phyloP scores from a whole-genome alignment of 2,797 vertebrate species.

The Falco berigora region DNA sequence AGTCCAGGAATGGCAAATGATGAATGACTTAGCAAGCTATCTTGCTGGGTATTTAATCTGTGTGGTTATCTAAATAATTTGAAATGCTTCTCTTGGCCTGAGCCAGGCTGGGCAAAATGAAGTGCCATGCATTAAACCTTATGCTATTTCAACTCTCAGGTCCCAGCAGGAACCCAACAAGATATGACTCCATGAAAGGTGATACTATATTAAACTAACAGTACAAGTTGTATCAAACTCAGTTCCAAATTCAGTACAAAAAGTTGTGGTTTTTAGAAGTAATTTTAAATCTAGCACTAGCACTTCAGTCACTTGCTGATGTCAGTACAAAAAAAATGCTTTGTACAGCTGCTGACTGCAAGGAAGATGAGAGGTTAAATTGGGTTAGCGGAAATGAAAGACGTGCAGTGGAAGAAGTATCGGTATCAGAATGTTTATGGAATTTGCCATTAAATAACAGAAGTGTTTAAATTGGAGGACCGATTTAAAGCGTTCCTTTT shows the following conservation, averaged over 20 bases:
- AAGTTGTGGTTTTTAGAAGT: neutral
- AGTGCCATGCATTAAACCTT: slow-evolving; percentile 39
- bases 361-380: slow-evolving; percentile 58
- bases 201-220: slow-evolving; percentile 52
- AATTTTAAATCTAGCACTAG: slow-evolving; percentile 17
- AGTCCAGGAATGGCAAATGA: slow-evolving; percentile 59
- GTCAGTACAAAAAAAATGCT: slow-evolving; percentile 23
- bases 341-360: slow-evolving; percentile 38
- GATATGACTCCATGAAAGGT: slow-evolving; percentile 24
- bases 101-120: slow-evolving; percentile 29
- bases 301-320: slow-evolving; percentile 38
- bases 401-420: slow-evolving; percentile 47
- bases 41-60: slow-evolving; percentile 56
- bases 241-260: slow-evolving; percentile 43
- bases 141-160: slow-evolving; percentile 34
- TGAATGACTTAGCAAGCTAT: slow-evolving; percentile 58
- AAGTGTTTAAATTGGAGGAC: slow-evolving; percentile 57
- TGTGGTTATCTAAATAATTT: slow-evolving; percentile 59
- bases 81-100: slow-evolving; percentile 62
- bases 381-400: slow-evolving; percentile 20
- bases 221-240: slow-evolving; percentile 51
- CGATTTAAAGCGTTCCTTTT: slow-evolving; percentile 50
- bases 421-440: slow-evolving; percentile 67
- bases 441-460: slow-evolving; percentile 66
- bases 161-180: slow-evolving; percentile 40